Evolutionary conservation across 2,113 vertebrate species (phyloP), one percentile per base, ranked within the genome.

Genomic region (Gnathonemus echidnorhynchus): DNA sequence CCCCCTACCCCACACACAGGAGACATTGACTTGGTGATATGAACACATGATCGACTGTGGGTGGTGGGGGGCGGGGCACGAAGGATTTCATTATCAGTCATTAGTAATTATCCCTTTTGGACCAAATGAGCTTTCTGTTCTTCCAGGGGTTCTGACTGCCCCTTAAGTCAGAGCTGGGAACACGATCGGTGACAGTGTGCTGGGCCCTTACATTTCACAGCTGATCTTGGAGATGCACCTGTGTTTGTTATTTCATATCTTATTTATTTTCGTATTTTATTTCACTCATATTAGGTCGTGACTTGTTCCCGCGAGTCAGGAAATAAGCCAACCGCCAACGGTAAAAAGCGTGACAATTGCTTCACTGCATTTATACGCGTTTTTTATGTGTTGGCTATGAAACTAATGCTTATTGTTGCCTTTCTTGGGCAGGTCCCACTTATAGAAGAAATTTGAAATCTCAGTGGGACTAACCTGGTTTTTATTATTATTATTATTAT

Each of bases 21-120:
- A 45, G 52, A 88, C 88, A 17, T 58, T 24, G 21, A 19, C 35
- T n/a, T 9, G 21, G 31, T 31, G 52, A 62, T 62, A 88, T 66
- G 86, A 87, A 53, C 86, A 52, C 31, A 86, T 48, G 86, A 53
- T 87, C 2, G n/a, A 53, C 27, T 53, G 49, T 1, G 46, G 17
- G 3, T n/a, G n/a, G n/a, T n/a, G 0, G 31, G 7, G 5, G 21
- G 31, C 0, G 74, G 35, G 35, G 0, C 13, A 42, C 7, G 1
- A 80, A 42, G 74, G 35, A 17, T 80, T 80, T 42, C 13, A 80
- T 80, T 80, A 80, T 80, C 74, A 80, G 17, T 80, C 31, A 80
- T 80, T 80, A 42, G 31, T 80, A 80, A 8, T 80, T 39, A 80
- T 80, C 31, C 31, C 35, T 80, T 35, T 19, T 80, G 74, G 31